These are phyloP conservation scores for Ichneumoninae sp. DNA, from an alignment of 2,888 invertebrate genomes.

Conservation along the genomic window DNA sequence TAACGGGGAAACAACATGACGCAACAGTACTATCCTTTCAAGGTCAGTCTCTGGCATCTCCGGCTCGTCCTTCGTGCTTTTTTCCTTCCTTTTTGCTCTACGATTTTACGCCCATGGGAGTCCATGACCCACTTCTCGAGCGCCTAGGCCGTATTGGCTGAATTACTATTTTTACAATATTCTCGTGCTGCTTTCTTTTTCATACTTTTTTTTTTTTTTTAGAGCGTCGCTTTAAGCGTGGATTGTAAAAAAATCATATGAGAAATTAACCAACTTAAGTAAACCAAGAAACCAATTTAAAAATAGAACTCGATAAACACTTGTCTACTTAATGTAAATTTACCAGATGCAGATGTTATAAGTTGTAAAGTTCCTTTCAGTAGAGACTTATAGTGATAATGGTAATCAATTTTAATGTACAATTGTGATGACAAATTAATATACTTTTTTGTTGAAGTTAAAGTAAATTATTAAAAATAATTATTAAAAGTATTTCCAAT, in stretches of 20 bases:
- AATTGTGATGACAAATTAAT: not conserved
- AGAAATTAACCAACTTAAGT: no score
- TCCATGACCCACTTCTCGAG: slow-evolving; percentile 66
- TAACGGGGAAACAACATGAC: slow-evolving; percentile 86
- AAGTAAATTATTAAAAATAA: no score
- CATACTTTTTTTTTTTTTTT: not conserved
- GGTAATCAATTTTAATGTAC: not conserved
- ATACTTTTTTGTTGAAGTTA: no score
- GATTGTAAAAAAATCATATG: no score
- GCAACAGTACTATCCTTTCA: slow-evolving; percentile 94
- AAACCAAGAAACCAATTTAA: no score
- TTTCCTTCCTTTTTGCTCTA: slow-evolving; percentile 29
- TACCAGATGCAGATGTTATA: no score
- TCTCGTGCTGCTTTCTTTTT: not conserved
- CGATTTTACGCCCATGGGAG: slow-evolving; percentile 58
- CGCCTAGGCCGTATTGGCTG: not conserved
- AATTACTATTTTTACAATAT: not conserved
- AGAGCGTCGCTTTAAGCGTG: no score
- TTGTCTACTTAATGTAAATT: no score
- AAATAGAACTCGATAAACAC: no score
- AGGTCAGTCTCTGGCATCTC: slow-evolving; percentile 86
- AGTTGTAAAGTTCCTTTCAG: not conserved
- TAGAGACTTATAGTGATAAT: not conserved
- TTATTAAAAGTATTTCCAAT: no score
- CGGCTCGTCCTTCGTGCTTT: slow-evolving; percentile 53